Evolutionary conservation across 2,113 vertebrate species (phyloP).

Genomic region (Ictidomys tridecemlineatus): DNA sequence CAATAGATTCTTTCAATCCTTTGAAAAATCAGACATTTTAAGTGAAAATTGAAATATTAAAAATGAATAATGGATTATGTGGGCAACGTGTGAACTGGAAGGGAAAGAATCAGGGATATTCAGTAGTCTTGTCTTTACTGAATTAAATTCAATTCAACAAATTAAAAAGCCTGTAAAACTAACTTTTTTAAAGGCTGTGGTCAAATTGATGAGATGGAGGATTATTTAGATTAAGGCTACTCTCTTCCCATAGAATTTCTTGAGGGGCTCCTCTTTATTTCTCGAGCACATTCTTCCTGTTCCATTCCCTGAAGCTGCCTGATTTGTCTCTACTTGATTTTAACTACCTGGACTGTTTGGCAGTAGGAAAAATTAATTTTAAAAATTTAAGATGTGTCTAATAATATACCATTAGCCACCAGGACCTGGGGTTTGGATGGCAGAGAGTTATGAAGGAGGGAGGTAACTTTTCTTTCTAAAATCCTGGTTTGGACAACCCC

Average conservation of each 20-base stretch:
- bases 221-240: neutral
- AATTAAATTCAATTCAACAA: neutral
- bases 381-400: neutral
- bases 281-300: neutral
- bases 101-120: neutral
- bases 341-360: neutral
- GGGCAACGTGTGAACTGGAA: neutral
- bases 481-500: neutral
- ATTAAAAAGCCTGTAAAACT: neutral
- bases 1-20: neutral
- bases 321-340: slow-evolving; percentile 24
- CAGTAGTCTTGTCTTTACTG: neutral
- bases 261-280: neutral
- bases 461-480: neutral
- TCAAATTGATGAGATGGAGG: neutral
- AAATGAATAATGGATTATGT: neutral
- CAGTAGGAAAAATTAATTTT: neutral
- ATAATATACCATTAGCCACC: neutral
- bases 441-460: neutral
- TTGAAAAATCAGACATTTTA: slow-evolving; percentile 41
- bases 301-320: neutral
- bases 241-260: neutral
- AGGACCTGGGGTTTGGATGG: neutral
- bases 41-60: slow-evolving; percentile 3
- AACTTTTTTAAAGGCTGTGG: neutral